Conservation (phyloP, 2,888 invertebrate species). For the Drosophila niveifrons region DNA sequence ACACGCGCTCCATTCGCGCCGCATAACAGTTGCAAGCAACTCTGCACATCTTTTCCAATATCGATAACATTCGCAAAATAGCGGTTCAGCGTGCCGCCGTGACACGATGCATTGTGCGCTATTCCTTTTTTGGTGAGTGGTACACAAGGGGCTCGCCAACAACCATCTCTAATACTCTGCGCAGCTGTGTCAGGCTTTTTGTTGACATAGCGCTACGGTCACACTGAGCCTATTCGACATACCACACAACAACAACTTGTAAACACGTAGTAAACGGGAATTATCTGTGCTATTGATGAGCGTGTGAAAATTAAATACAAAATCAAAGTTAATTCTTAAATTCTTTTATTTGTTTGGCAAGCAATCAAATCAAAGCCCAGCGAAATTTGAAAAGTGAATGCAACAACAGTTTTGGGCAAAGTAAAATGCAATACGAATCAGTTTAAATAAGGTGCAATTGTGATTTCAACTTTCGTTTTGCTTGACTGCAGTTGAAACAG, state of each 20-base stretch:
- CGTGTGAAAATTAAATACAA: slow-evolving; percentile 15
- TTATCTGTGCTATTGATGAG: slow-evolving; percentile 22
- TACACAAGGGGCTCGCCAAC: background rate
- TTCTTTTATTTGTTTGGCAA: slow-evolving; percentile 1
- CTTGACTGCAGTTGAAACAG: slow-evolving; percentile 47
- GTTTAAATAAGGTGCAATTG: slow-evolving; percentile 20
- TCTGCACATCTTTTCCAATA: slow-evolving; percentile 31
- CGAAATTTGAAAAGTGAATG: slow-evolving; percentile 25
- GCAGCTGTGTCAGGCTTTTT: slow-evolving; percentile 24
- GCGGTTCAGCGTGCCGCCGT: background rate
- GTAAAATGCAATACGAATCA: slow-evolving; percentile 26
- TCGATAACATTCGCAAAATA: slow-evolving; percentile 36
- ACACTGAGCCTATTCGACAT: slow-evolving; percentile 26
- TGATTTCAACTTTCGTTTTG: slow-evolving; percentile 35
- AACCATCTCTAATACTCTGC: slow-evolving; percentile 32
- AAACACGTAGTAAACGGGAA: slow-evolving; percentile 56
- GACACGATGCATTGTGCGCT: slow-evolving; percentile 2
- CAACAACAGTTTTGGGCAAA: background rate
- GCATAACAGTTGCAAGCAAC: slow-evolving; percentile 37
- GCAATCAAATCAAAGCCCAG: slow-evolving; percentile 3
- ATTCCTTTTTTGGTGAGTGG: background rate
- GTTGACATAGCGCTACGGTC: slow-evolving; percentile 28
- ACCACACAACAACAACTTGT: slow-evolving; percentile 48
- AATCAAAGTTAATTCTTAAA: slow-evolving; percentile 12
- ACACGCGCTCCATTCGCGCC: slow-evolving; percentile 24